phyloP scores from a whole-genome alignment of 2,888 invertebrate genomes.

The Augochlorella aurata region DNA sequence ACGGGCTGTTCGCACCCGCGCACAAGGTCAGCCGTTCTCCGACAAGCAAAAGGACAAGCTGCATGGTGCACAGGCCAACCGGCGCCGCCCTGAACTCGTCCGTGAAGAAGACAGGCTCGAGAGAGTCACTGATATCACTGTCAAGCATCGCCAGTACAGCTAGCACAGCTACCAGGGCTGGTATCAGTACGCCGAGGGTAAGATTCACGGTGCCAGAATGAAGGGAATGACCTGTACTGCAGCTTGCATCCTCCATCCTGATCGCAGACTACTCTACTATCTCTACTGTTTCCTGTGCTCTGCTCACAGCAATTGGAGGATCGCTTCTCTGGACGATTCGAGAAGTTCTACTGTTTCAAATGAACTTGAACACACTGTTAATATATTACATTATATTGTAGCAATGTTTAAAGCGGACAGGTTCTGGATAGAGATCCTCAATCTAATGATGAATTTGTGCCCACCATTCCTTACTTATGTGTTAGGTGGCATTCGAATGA shows the following conservation, averaged over 20 bases:
- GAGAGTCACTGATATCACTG: conserved; percentile 90
- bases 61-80: conserved; percentile 85
- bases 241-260: conserved; percentile 46
- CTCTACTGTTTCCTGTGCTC: conserved; percentile 9
- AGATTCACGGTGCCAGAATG: conserved; percentile 84
- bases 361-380: not conserved
- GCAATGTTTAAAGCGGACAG: not conserved
- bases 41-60: conserved; percentile 87
- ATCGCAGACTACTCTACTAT: conserved; percentile 40
- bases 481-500: not conserved
- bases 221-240: conserved; percentile 48
- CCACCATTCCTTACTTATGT: not conserved
- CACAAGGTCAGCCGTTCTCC: conserved; percentile 95
- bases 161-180: conserved; percentile 84
- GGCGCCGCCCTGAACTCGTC: conserved; percentile 84
- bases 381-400: too few species aligned
- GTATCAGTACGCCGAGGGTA: conserved; percentile 85
- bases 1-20: conserved; percentile 96
- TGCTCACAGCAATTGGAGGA: conserved; percentile 17
- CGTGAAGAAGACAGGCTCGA: conserved; percentile 89
- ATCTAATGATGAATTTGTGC: not conserved
- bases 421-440: not conserved
- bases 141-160: conserved; percentile 78
- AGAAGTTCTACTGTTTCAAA: not conserved
- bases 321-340: not conserved